Evolutionary conservation across 2,888 invertebrate genomes (phyloP).

Genomic region (Thysanoteuthis rhombus): DNA sequence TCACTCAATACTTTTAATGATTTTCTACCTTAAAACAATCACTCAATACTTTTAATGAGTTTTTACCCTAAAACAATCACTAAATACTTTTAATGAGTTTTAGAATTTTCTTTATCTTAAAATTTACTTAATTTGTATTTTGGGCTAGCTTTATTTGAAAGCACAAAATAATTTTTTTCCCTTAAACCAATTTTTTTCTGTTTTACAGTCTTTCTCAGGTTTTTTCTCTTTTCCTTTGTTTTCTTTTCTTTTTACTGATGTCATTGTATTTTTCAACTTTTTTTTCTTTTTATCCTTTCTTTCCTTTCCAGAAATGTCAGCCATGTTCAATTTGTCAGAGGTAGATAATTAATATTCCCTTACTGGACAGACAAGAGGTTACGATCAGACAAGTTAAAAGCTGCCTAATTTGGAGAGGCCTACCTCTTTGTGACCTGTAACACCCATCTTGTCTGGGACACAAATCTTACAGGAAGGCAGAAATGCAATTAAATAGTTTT

Average conservation of each 20-base stretch:
- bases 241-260: not conserved
- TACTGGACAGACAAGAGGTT: not conserved
- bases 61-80: no score
- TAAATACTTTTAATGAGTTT: no score
- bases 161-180: not conserved
- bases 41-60: no score
- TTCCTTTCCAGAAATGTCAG: not conserved
- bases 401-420: constrained; percentile 12
- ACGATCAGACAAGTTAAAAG: not conserved
- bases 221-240: not conserved
- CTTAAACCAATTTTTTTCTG: not conserved
- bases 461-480: constrained; percentile 12
- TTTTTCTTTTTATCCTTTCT: not conserved
- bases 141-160: no score
- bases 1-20: no score
- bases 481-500: constrained; percentile 12
- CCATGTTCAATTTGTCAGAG: not conserved
- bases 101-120: no score
- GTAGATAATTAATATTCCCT: not conserved
- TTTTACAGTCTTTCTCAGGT: not conserved
- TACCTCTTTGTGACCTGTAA: constrained; percentile 12
- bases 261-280: not conserved
- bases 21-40: no score
- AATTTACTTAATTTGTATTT: no score
- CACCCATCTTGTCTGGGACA: not conserved